Base-by-base conservation (phyloP, 2,888 invertebrate species). In the Clusia tigrina region DNA sequence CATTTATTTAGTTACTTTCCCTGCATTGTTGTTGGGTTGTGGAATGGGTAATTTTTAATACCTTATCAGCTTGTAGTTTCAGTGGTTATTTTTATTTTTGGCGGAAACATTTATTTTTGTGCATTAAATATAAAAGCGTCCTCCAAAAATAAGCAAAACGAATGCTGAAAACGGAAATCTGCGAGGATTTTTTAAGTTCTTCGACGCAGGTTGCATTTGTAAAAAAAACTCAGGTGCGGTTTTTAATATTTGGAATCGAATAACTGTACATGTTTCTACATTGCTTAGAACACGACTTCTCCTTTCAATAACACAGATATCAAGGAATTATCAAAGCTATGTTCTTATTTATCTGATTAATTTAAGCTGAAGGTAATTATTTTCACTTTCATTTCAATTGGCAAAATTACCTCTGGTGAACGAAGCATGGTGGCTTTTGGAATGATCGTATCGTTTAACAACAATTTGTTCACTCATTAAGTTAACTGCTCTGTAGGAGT, bases 21-120 rank as follows among this genome's bases (percentile, higher is more conserved):
- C n/a, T n/a, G n/a, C n/a, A 25, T 24, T 56, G 20, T 58, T 48
- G 53, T 52, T 22, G 54, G 22, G 62, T 64, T 26, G 32, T 48
- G 66, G 77, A 69, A 64, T 58, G 71, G 69, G 78, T 76, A 77
- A 78, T 76, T 73, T 68, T 71, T 78, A 76, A 78, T 75, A 71
- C 75, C 66, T 75, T 77, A 75, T 76, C 77, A 74, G 74, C 60
- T 65, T 58, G 60, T 58, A 62, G 51, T 64, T 64, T 37, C 42
- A 53, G 58, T 60, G 52, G 58, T 58, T 54, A 9, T 24, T 24
- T 25, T 42, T 42, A 57, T 52, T 57, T 24, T 51, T 58, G 6
- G n/a, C n/a, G n/a, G n/a, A n/a, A n/a, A n/a, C n/a, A n/a, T 2
- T 52, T 52, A 1, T 25, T 52, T 1, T 52, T 22, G 2, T 1